Percentiles rank a stretch among this genome's conserved stretches.
Conservation (phyloP, 2,797 vertebrate species). For the Trachurus trachurus region DNA sequence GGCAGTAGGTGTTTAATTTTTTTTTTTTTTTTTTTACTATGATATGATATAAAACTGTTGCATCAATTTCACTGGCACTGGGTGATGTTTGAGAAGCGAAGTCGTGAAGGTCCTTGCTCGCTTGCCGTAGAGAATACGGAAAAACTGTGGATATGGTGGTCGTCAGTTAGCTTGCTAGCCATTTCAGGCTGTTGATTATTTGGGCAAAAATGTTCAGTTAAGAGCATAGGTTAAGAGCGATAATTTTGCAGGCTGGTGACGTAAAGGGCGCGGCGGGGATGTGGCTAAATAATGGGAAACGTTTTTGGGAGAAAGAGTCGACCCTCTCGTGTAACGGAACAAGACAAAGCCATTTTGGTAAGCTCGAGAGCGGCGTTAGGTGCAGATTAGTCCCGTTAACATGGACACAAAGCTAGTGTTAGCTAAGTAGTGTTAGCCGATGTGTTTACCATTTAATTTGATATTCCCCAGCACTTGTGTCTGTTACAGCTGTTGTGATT, state of each 20-base stretch:
- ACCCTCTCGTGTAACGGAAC: slow-evolving; percentile 92
- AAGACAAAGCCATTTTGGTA: slow-evolving; percentile 93
- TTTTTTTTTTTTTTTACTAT: too few relatives aligned
- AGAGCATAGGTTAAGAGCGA: background rate
- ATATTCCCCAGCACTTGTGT: background rate
- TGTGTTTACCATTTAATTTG: background rate
- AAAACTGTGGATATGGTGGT: slow-evolving; percentile 28
- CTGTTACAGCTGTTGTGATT: background rate
- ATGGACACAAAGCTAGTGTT: background rate
- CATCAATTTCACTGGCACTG: background rate
- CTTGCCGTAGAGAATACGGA: slow-evolving; percentile 67
- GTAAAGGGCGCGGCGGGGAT: slow-evolving; percentile 72
- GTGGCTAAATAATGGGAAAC: slow-evolving; percentile 91
- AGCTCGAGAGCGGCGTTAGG: slow-evolving; percentile 63
- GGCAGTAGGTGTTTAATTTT: background rate
- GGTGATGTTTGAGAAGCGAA: background rate
- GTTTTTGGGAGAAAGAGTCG: slow-evolving; percentile 91
- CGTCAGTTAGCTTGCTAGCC: slow-evolving; percentile 52
- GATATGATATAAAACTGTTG: background rate
- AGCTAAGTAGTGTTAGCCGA: background rate
- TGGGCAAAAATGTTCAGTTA: slow-evolving; percentile 33
- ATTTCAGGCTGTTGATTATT: slow-evolving; percentile 25
- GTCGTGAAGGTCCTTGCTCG: slow-evolving; percentile 26
- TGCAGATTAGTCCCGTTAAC: slow-evolving; percentile 51
- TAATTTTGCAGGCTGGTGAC: slow-evolving; percentile 41